Evolutionary conservation across 2,797 vertebrate genomes (phyloP).

Genomic region (Zenarchopterus dispar): DNA sequence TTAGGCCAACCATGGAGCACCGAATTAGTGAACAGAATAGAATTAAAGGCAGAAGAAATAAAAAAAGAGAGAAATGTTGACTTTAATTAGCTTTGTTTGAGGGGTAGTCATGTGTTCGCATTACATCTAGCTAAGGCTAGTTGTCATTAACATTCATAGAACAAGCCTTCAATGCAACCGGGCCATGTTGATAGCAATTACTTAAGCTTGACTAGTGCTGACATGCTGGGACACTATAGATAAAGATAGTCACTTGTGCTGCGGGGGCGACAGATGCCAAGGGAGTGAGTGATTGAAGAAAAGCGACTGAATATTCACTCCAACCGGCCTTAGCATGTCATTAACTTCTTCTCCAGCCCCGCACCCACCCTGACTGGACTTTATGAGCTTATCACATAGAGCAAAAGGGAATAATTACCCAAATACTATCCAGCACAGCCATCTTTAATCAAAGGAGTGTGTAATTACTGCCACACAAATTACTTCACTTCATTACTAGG

Average conservation of each 20-base stretch:
- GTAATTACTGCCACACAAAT: constrained; percentile 84
- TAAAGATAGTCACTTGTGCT: constrained; percentile 66
- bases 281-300: constrained; percentile 72
- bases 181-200: constrained; percentile 73
- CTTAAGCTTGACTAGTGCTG: constrained; percentile 61
- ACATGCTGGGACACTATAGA: constrained; percentile 69
- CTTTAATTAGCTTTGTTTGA: constrained; percentile 80
- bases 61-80: constrained; percentile 13
- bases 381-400: constrained; percentile 80
- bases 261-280: constrained; percentile 61
- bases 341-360: constrained; percentile 68
- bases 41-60: constrained; percentile 64
- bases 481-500: constrained; percentile 79
- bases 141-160: constrained; percentile 73
- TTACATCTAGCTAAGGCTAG: constrained; percentile 63
- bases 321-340: constrained; percentile 73
- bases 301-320: constrained; percentile 72
- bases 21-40: constrained; percentile 22
- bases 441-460: constrained; percentile 83
- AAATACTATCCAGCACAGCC: constrained; percentile 79
- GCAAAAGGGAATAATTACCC: constrained; percentile 84
- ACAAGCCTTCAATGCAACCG: constrained; percentile 55
- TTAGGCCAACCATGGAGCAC: constrained; percentile 78
- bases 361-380: constrained; percentile 66
- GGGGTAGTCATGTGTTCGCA: constrained; percentile 56